phyloP scores from a whole-genome alignment of 2,888 invertebrate species.

The Sinhomidia bicolor region DNA sequence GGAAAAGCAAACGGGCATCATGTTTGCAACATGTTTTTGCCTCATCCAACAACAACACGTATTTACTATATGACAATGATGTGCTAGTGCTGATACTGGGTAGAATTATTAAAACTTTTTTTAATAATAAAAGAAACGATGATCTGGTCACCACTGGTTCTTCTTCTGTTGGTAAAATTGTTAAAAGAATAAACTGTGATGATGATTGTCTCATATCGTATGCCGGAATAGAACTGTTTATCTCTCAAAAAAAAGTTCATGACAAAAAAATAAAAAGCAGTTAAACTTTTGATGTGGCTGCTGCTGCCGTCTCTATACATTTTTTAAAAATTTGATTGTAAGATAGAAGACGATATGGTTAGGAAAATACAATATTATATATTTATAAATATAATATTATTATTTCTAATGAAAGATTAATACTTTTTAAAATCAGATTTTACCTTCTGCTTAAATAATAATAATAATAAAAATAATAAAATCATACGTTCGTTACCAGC shows the following conservation, averaged over 20 bases:
- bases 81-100: too few species aligned
- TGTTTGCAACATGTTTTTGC: background rate
- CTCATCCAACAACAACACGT: background rate
- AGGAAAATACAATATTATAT: too few species aligned
- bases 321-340: background rate
- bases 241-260: constrained; percentile 44
- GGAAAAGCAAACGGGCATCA: constrained; percentile 18
- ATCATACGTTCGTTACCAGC: constrained; percentile 17
- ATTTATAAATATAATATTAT: too few species aligned
- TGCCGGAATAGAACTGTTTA: constrained; percentile 39
- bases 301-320: background rate
- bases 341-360: background rate
- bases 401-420: constrained; percentile 39
- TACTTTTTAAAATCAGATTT: background rate
- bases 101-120: too few species aligned
- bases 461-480: background rate
- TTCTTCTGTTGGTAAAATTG: too few species aligned
- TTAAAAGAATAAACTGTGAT: too few species aligned
- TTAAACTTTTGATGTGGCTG: background rate
- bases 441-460: background rate
- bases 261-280: constrained; percentile 49
- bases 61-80: constrained; percentile 9
- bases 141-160: background rate
- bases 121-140: constrained; percentile 27
- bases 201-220: constrained; percentile 51